A percentile compares a stretch with the other conserved stretches of the same genome.
These are phyloP conservation scores for Clusia tigrina DNA, from an alignment of 2,888 invertebrate species.

Conservation along the genomic window DNA sequence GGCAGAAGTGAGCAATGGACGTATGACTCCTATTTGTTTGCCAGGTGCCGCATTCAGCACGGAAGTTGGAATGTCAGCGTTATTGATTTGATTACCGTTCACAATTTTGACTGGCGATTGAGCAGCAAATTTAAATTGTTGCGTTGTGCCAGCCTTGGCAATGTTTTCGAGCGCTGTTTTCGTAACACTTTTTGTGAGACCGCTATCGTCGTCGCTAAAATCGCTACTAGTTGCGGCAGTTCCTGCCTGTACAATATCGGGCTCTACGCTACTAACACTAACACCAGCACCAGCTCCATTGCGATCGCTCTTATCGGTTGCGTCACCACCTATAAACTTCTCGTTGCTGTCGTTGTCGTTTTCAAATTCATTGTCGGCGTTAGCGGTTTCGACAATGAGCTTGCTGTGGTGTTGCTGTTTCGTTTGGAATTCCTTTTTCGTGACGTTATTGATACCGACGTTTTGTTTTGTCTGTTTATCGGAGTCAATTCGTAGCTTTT, in stretches of 20 bases:
- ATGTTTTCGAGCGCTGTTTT: conserved; percentile 74
- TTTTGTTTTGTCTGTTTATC: conserved; percentile 18
- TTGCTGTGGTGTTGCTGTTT: conserved; percentile 34
- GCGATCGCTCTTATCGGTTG: conserved; percentile 26
- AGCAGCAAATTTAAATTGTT: conserved; percentile 65
- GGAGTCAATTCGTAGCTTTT: conserved; percentile 47
- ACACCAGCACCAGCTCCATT: conserved; percentile 26
- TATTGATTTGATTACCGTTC: conserved; percentile 15
- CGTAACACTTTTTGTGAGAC: conserved; percentile 64
- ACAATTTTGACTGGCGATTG: conserved; percentile 9
- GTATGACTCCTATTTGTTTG: conserved; percentile 69
- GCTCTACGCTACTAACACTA: conserved; percentile 38
- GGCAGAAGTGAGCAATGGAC: conserved; percentile 61
- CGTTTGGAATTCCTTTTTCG: conserved; percentile 28
- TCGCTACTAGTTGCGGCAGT: conserved; percentile 42
- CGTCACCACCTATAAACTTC: conserved; percentile 17
- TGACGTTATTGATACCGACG: conserved; percentile 36
- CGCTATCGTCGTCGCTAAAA: conserved; percentile 57
- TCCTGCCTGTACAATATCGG: conserved; percentile 44
- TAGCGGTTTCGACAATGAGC: conserved; percentile 17
- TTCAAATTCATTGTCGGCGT: conserved; percentile 1
- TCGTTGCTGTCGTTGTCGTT: conserved; percentile 7
- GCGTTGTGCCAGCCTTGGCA: conserved; percentile 73
- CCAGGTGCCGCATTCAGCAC: conserved; percentile 39
- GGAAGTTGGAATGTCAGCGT: conserved; percentile 44